A percentile compares a stretch with the other conserved stretches of the same genome.
Conservation (phyloP, 30 jellyfish, hydroid and myxozoan genomes). For the Chrysaora quinquecirrha region DNA sequence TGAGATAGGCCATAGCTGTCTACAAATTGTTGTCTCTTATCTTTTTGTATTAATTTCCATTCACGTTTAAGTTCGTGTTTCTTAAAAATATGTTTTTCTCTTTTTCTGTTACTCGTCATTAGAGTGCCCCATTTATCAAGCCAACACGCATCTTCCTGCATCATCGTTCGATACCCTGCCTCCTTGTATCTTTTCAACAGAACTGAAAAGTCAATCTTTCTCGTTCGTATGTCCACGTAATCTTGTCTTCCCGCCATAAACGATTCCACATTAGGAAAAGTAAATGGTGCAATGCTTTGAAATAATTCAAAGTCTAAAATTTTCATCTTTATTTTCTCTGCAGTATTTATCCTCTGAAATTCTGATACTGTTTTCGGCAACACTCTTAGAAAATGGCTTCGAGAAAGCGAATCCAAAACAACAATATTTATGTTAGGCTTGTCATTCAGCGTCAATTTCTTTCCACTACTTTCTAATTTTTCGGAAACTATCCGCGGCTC, state of each 20-base stretch:
- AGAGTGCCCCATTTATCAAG: constrained; percentile 88
- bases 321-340: not conserved
- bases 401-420: constrained; percentile 83
- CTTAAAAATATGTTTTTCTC: constrained; percentile 3
- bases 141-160: constrained; percentile 97
- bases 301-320: constrained; percentile 63
- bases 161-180: constrained; percentile 61
- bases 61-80: constrained; percentile 4
- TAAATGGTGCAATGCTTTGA: constrained; percentile 92
- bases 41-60: constrained; percentile 56
- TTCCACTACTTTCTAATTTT: not conserved
- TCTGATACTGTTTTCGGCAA: constrained; percentile 67
- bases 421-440: constrained; percentile 73
- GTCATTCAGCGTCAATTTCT: not conserved
- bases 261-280: constrained; percentile 83
- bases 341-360: constrained; percentile 31
- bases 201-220: constrained; percentile 57
- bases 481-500: not conserved
- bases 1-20: constrained; percentile 75
- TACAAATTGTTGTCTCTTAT: not conserved
- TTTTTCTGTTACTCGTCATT: constrained; percentile 74
- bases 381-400: constrained; percentile 80
- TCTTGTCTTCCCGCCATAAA: constrained; percentile 79
- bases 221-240: constrained; percentile 28
- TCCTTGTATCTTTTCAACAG: constrained; percentile 42